Evolutionary conservation across 1,140 invertebrate genomes (phyloP).

Genomic region (Drosophila aff.): DNA sequence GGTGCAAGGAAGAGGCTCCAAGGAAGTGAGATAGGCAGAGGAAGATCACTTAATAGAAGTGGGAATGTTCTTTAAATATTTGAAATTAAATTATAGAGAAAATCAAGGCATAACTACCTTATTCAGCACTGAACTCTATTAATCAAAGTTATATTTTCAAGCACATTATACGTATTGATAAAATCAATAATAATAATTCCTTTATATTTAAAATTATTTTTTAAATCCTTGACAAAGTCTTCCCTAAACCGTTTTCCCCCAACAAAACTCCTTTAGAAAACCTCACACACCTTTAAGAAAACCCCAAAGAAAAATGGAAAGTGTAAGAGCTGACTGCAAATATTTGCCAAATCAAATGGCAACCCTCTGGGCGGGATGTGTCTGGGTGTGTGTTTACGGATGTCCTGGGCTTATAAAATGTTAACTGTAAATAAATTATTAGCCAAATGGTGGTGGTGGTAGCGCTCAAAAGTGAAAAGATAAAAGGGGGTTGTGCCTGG

Average conservation of each 20-base stretch:
- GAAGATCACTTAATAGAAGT: slow-evolving; percentile 1
- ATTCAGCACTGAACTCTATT: no score
- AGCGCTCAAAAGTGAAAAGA: slow-evolving; percentile 4
- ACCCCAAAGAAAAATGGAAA: slow-evolving; percentile 7
- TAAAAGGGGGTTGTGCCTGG: slow-evolving; percentile 18
- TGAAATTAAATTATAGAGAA: not conserved
- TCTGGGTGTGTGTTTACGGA: slow-evolving; percentile 22
- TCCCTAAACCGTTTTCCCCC: no score
- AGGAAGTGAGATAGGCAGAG: not conserved
- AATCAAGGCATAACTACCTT: not conserved
- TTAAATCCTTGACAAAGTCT: not conserved
- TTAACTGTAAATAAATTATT: slow-evolving; percentile 83
- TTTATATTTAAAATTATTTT: not conserved
- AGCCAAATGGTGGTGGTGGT: slow-evolving; percentile 38
- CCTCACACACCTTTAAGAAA: not conserved
- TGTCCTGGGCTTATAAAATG: slow-evolving; percentile 64
- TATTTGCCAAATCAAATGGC: slow-evolving; percentile 78
- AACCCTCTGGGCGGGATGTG: slow-evolving; percentile 1
- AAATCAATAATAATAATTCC: not conserved
- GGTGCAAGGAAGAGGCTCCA: slow-evolving; percentile 5
- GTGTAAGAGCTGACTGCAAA: slow-evolving; percentile 52
- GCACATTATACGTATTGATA: not conserved
- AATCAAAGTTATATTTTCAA: not conserved
- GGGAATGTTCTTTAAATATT: not conserved
- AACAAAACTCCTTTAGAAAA: not conserved